Conservation (phyloP, 2,888 invertebrate genomes). For the Orthonevra nobilis region DNA sequence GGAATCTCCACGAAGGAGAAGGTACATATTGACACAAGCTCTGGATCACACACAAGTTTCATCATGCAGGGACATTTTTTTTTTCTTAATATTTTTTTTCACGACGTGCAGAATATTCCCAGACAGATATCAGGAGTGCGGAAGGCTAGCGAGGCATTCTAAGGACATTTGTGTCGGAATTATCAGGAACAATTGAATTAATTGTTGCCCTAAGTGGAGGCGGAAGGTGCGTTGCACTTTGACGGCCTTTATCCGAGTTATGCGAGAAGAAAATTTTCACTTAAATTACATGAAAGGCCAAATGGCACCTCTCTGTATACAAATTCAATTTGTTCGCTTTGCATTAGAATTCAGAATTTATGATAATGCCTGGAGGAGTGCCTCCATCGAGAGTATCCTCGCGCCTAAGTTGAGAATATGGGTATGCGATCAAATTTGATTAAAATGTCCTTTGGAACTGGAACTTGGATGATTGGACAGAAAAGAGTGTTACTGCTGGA, state of each 20-base stretch:
- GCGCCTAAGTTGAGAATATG: background rate
- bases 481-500: too few relatives aligned
- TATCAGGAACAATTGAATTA: conserved; percentile 51
- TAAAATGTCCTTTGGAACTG: conserved; percentile 19
- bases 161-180: conserved; percentile 21
- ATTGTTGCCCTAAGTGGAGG: background rate
- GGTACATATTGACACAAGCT: conserved; percentile 46
- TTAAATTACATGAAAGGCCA: conserved; percentile 20
- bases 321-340: conserved; percentile 59
- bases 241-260: background rate
- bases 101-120: conserved; percentile 27
- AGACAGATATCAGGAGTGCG: background rate
- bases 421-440: conserved; percentile 1
- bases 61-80: conserved; percentile 45
- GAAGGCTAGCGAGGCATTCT: conserved; percentile 1
- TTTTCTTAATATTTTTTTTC: background rate
- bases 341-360: conserved; percentile 50
- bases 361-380: conserved; percentile 18
- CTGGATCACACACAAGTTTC: background rate
- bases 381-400: background rate
- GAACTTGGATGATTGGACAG: too few relatives aligned
- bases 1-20: conserved; percentile 50
- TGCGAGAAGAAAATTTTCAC: conserved; percentile 33
- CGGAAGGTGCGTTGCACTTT: conserved; percentile 23
- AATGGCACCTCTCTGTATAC: conserved; percentile 10